phyloP scores from a whole-genome alignment of 2,888 invertebrate species.

The Troides helena region DNA sequence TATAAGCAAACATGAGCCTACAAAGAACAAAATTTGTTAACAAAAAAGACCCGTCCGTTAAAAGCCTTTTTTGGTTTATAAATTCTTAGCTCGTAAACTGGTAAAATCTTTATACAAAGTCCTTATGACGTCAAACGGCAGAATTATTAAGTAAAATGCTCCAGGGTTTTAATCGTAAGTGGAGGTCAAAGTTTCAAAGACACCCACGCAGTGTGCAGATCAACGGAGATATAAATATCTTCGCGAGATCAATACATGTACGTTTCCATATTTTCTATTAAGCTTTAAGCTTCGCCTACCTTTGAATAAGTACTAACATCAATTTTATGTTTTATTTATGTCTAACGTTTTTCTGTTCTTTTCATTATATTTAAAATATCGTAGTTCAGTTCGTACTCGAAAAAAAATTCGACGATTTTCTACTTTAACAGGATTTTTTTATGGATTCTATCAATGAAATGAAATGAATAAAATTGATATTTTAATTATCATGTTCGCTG shows the following conservation, averaged over 20 bases:
- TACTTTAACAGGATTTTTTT: too few relatives aligned
- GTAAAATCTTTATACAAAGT: background rate
- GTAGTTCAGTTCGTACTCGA: background rate
- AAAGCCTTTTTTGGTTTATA: too few relatives aligned
- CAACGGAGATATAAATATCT: conserved; percentile 12
- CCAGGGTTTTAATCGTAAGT: conserved; percentile 4
- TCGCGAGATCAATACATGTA: conserved; percentile 20
- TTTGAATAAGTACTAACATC: background rate
- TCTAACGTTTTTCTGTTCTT: background rate
- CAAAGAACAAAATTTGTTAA: too few relatives aligned
- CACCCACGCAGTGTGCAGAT: conserved; percentile 17
- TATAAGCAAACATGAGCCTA: too few relatives aligned
- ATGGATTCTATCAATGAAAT: too few relatives aligned
- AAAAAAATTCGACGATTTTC: too few relatives aligned
- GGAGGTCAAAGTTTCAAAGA: conserved; percentile 3
- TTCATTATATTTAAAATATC: background rate
- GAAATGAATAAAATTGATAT: too few relatives aligned
- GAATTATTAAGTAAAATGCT: background rate
- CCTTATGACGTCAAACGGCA: background rate
- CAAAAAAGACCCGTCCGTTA: too few relatives aligned
- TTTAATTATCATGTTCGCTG: too few relatives aligned
- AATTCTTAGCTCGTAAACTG: too few relatives aligned
- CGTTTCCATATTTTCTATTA: background rate
- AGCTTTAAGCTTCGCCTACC: background rate
- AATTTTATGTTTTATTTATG: background rate